These are phyloP conservation scores for Microctonus aethiopoides DNA, from an alignment of 2,888 invertebrate species.

Conservation along the genomic window DNA sequence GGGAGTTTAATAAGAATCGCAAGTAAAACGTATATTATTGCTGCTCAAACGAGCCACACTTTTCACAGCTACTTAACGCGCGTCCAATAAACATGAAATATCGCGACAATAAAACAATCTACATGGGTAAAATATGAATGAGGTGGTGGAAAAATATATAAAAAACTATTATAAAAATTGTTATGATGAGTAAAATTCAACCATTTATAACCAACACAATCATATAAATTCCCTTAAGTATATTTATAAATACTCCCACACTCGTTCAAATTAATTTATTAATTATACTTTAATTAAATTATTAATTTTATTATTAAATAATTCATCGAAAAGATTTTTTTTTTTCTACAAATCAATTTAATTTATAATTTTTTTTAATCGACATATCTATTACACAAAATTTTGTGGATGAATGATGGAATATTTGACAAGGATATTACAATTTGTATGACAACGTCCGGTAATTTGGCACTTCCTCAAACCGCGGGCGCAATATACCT, in stretches of 20 bases:
- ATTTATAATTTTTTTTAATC: no score
- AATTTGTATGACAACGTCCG: slow-evolving; percentile 40
- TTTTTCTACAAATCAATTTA: no score
- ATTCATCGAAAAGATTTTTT: no score
- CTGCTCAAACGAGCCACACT: slow-evolving; percentile 51
- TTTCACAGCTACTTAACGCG: slow-evolving; percentile 52
- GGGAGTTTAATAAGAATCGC: slow-evolving; percentile 31
- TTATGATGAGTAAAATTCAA: no score
- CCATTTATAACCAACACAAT: no score
- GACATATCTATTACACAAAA: no score
- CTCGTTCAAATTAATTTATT: no score
- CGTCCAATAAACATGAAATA: slow-evolving; percentile 55
- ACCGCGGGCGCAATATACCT: slow-evolving; percentile 43
- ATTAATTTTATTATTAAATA: no score
- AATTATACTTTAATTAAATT: no score
- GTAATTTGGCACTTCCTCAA: slow-evolving; percentile 45
- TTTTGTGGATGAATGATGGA: slow-evolving; percentile 28
- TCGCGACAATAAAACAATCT: slow-evolving; percentile 53
- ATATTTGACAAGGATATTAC: slow-evolving; percentile 12
- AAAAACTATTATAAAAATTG: background rate
- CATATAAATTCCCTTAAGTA: no score
- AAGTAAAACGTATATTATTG: slow-evolving; percentile 40
- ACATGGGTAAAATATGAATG: slow-evolving; percentile 27
- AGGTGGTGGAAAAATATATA: background rate
- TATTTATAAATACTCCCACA: no score